Conservation (phyloP, 2,797 vertebrate species). For the Falco berigora region DNA sequence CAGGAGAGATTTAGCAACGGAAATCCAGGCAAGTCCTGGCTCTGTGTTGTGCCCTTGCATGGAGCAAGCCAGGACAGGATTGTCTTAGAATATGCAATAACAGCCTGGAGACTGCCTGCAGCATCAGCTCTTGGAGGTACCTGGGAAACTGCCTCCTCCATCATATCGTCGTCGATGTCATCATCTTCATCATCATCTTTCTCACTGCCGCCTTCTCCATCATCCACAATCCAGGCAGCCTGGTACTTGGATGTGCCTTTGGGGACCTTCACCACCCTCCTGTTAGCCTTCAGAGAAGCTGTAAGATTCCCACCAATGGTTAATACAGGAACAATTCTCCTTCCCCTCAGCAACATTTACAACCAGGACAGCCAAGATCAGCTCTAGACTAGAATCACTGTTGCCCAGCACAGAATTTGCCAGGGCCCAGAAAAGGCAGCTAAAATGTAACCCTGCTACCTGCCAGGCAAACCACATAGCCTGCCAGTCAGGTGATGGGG, state of each 20-base stretch:
- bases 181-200: slow-evolving; percentile 68
- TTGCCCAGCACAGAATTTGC: neutral
- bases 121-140: slow-evolving; percentile 36
- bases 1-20: rapidly evolving
- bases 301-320: neutral
- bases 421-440: neutral
- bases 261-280: slow-evolving; percentile 82
- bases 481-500: neutral
- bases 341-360: neutral
- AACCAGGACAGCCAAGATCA: neutral
- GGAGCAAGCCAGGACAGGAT: neutral
- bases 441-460: neutral
- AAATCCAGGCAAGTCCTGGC: neutral
- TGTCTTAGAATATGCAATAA: neutral
- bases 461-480: neutral
- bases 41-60: neutral
- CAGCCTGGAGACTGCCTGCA: neutral
- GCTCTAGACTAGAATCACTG: neutral
- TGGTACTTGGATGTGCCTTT: slow-evolving; percentile 96
- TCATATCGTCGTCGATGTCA: slow-evolving; percentile 69
- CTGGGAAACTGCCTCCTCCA: slow-evolving; percentile 76
- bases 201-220: slow-evolving; percentile 69
- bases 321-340: neutral
- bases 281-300: slow-evolving; percentile 79
- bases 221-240: slow-evolving; percentile 89